These are phyloP conservation scores for Bellardia bayeri DNA, from an alignment of 2,888 invertebrate species.

Conservation along the genomic window DNA sequence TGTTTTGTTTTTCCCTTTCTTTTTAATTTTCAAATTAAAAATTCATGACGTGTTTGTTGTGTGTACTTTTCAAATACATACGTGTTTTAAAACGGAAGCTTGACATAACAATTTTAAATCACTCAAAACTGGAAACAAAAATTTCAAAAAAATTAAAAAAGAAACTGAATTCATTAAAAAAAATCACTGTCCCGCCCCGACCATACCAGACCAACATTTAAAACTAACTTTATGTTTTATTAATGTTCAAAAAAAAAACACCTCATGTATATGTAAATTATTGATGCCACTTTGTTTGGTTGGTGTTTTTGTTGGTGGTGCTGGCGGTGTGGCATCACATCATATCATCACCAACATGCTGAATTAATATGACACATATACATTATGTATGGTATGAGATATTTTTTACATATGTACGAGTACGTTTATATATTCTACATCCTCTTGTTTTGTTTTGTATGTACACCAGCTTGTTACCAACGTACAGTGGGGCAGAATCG, in stretches of 20 bases:
- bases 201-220: neutral
- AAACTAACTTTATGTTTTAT: slow-evolving; percentile 19
- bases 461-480: neutral
- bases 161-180: neutral
- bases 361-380: neutral
- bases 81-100: slow-evolving; percentile 63
- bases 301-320: neutral
- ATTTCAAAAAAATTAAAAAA: neutral
- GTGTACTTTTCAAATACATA: slow-evolving; percentile 58
- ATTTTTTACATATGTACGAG: too few relatives aligned
- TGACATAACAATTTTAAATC: slow-evolving; percentile 8
- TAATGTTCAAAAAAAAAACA: neutral
- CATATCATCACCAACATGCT: neutral
- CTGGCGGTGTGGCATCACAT: neutral
- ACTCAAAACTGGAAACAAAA: neutral
- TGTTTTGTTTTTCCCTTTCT: neutral
- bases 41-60: slow-evolving; percentile 52
- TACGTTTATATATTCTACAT: neutral
- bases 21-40: slow-evolving; percentile 40
- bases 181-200: neutral
- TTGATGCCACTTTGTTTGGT: slow-evolving; percentile 6
- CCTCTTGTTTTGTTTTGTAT: neutral
- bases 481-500: too few relatives aligned
- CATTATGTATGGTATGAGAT: too few relatives aligned
- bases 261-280: slow-evolving; percentile 3